Base-by-base conservation (phyloP, 2,797 vertebrate genomes). In the Thripadectes ignobilis region DNA sequence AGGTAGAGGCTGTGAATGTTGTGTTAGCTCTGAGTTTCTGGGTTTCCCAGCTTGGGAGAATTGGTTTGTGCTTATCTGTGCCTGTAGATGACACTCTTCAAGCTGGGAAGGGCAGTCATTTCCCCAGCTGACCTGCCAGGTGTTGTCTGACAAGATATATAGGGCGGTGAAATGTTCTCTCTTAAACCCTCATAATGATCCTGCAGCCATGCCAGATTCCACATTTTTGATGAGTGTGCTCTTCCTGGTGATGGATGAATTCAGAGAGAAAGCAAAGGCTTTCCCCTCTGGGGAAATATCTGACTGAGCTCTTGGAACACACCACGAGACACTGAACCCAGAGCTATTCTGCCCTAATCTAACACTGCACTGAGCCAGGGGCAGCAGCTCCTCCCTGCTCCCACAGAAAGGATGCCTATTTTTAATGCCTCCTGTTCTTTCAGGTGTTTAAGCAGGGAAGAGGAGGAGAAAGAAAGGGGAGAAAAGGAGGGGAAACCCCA, bases 241-340 rank as follows among this genome's bases (percentile, higher is more conserved):
- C 57, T 80, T 62, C 24, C 46, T 74, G 87, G 45, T 89, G 89
- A 93, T 93, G 85, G 78, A 85, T 61, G 36, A 66, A 54, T 93
- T 94, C 84, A 57, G 91, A 93, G 51, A 80, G 27, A 93, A 74
- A 92, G 86, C 27, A 91, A 92, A 89, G 65, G 63, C 58, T 69
- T 76, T 68, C 45, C 41, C 77, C 94, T 85, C 92, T 34, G 39
- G 38, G 69, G 65, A 96, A 95, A 91, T 92, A 93, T n/a, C 65
- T 6, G 71, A 85, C 65, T 66, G 49, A 77, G 69, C 29, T 62
- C 30, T 29, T 86, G 23, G 82, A 85, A n/a, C 27, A 43, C 59
- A 91, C 43, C 21, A 5, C 14, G 17, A 90, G 65, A 54, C 30
- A 62, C 15, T 13, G 29, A 32, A 39, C 48, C 9, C 38, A 22